Evolutionary conservation across 2,113 vertebrate genomes (phyloP).

Genomic region (Thamnaconus septentrionalis): DNA sequence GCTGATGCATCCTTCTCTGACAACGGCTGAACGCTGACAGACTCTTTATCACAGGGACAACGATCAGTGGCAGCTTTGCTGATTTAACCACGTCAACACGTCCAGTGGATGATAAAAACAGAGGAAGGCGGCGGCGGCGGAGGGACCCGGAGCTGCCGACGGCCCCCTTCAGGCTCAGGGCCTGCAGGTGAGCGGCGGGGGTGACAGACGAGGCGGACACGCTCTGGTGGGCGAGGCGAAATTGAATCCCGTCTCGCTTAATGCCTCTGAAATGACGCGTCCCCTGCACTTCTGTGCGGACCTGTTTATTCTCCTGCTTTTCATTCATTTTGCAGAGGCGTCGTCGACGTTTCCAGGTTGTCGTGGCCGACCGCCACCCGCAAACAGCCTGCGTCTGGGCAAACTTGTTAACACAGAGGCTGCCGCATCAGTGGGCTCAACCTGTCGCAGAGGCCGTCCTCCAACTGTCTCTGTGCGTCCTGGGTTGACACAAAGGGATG

Average conservation of each 20-base stretch:
- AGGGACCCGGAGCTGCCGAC: slow-evolving; percentile 24
- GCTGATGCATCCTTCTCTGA: no score
- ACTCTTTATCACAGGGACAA: slow-evolving; percentile 27
- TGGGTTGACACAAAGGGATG: no score
- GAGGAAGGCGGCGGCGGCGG: background rate
- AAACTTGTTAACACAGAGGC: background rate
- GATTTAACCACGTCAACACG: slow-evolving; percentile 36
- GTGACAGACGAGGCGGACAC: slow-evolving; percentile 55
- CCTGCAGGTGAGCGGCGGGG: slow-evolving; percentile 39
- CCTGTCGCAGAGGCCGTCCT: background rate
- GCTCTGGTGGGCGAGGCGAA: slow-evolving; percentile 51
- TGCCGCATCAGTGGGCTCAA: background rate
- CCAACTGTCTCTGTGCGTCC: no score
- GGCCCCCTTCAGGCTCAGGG: slow-evolving; percentile 26
- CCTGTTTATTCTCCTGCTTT: slow-evolving; percentile 48
- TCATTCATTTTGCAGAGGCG: slow-evolving; percentile 38
- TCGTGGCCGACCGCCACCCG: slow-evolving; percentile 4
- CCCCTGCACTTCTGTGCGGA: slow-evolving; percentile 50
- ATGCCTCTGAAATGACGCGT: slow-evolving; percentile 62
- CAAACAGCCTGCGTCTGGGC: background rate
- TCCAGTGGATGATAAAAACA: slow-evolving; percentile 25
- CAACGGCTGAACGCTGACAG: background rate
- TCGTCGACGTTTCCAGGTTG: slow-evolving; percentile 31
- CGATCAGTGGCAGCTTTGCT: slow-evolving; percentile 27
- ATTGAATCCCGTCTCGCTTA: slow-evolving; percentile 64